These are phyloP conservation scores for Drosophila colorata DNA, from an alignment of 2,888 invertebrate genomes.

Conservation along the genomic window DNA sequence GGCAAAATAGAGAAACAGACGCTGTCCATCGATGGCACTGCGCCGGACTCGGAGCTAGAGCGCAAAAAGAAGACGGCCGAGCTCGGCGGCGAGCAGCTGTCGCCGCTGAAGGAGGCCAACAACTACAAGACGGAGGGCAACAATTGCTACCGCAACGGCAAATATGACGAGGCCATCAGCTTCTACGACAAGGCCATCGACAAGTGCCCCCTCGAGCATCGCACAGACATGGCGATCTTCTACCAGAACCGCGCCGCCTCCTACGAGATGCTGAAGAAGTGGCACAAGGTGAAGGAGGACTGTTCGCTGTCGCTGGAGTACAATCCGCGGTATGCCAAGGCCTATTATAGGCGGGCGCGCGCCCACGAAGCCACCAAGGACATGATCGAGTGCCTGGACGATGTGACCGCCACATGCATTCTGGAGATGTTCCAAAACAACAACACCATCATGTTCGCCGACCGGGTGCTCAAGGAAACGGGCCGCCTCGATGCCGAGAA, in stretches of 20 bases:
- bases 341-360: conserved; percentile 92
- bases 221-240: conserved; percentile 93
- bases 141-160: conserved; percentile 92
- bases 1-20: conserved; percentile 84
- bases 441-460: conserved; percentile 92
- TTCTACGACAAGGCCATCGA: conserved; percentile 97
- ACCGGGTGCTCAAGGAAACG: conserved; percentile 92
- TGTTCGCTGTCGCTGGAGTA: conserved; percentile 93
- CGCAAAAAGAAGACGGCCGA: conserved; percentile 79
- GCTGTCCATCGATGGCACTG: conserved; percentile 87
- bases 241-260: conserved; percentile 98
- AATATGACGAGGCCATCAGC: conserved; percentile 95
- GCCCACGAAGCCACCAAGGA: conserved; percentile 93
- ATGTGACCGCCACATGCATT: conserved; percentile 96
- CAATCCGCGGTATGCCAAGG: conserved; percentile 95
- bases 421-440: conserved; percentile 95
- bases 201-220: conserved; percentile 91
- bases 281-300: conserved; percentile 93
- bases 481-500: conserved; percentile 90
- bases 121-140: conserved; percentile 95
- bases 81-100: conserved; percentile 83
- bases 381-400: conserved; percentile 93
- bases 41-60: conserved; percentile 86
- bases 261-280: conserved; percentile 95
- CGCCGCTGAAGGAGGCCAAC: conserved; percentile 90